Conservation (phyloP, 2,113 vertebrate species). For the Ranitomeya variabilis region DNA sequence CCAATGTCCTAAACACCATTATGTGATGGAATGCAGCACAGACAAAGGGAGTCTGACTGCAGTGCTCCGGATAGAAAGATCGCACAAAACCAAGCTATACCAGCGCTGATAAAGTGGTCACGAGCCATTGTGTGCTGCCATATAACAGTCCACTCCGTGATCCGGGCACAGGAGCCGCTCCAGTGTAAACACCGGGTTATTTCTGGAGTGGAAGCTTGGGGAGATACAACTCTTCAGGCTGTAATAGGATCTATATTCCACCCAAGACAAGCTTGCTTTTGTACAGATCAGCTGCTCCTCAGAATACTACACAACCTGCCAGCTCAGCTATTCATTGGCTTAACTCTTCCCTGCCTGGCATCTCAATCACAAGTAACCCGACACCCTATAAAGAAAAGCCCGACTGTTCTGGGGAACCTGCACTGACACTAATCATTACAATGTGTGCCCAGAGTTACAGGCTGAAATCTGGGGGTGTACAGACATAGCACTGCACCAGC, state of each 20-base stretch:
- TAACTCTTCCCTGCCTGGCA: conserved; percentile 26
- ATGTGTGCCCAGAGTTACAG: neutral
- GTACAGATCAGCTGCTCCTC: conserved; percentile 58
- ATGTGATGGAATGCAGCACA: neutral
- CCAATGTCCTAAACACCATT: neutral
- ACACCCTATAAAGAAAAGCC: conserved; percentile 40
- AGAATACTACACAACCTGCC: conserved; percentile 51
- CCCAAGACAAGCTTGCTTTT: conserved; percentile 58
- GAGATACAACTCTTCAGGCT: conserved; percentile 58
- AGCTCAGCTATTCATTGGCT: conserved; percentile 52
- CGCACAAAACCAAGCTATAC: too few relatives aligned
- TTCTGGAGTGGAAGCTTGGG: conserved; percentile 15
- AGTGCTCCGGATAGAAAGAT: too few relatives aligned
- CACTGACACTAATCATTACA: conserved; percentile 1
- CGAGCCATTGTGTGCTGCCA: neutral
- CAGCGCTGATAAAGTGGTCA: too few relatives aligned
- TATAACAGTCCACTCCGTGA: neutral
- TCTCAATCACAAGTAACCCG: conserved; percentile 9
- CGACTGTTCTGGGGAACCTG: conserved; percentile 26
- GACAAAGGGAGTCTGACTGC: too few relatives aligned
- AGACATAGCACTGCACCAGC: too few relatives aligned
- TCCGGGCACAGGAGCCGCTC: neutral
- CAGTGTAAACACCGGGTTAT: conserved; percentile 8
- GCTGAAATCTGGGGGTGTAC: neutral
- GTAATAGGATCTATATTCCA: conserved; percentile 55